A percentile compares a stretch with the other conserved stretches of the same genome.
Evolutionary conservation across 2,888 invertebrate species (phyloP).

Genomic region (Drosophila monieri): DNA sequence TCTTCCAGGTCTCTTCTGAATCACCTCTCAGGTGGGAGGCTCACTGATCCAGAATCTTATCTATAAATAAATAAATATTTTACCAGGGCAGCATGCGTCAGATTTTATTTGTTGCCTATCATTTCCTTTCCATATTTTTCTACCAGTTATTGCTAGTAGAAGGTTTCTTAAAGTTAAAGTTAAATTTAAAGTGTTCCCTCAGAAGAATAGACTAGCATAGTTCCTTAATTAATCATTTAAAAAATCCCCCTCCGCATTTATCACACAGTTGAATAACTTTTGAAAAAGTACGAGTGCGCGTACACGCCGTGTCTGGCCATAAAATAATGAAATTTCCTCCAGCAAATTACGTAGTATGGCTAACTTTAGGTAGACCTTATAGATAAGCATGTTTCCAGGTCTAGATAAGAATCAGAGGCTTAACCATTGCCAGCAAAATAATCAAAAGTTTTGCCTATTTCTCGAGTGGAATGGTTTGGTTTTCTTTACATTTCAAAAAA

Average conservation of each 20-base stretch:
- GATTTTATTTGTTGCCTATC: constrained; percentile 12
- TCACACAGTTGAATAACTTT: constrained; percentile 21
- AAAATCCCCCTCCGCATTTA: constrained; percentile 30
- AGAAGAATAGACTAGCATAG: too few species aligned
- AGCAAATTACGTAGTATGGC: constrained; percentile 16
- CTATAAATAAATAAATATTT: constrained; percentile 27
- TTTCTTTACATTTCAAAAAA: constrained; percentile 14
- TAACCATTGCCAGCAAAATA: constrained; percentile 20
- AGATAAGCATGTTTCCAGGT: constrained; percentile 17
- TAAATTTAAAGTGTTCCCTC: too few species aligned
- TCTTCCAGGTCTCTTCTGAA: not conserved
- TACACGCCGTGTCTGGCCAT: constrained; percentile 18
- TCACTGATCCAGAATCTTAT: constrained; percentile 15
- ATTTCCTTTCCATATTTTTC: not conserved
- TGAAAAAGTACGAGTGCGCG: constrained; percentile 13
- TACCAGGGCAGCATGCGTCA: constrained; percentile 26
- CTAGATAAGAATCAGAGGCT: constrained; percentile 28
- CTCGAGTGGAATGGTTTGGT: not conserved
- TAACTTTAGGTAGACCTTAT: constrained; percentile 25
- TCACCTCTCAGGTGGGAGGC: not conserved
- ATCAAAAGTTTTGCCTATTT: not conserved
- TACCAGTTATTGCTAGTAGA: constrained; percentile 1
- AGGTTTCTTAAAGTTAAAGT: too few species aligned
- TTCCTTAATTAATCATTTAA: constrained; percentile 30
- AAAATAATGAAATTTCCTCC: constrained; percentile 12